A percentile compares a stretch with the other conserved stretches of the same genome.
Evolutionary conservation across 1,140 invertebrate species (phyloP).

Genomic region (Lycorma delicatula): DNA sequence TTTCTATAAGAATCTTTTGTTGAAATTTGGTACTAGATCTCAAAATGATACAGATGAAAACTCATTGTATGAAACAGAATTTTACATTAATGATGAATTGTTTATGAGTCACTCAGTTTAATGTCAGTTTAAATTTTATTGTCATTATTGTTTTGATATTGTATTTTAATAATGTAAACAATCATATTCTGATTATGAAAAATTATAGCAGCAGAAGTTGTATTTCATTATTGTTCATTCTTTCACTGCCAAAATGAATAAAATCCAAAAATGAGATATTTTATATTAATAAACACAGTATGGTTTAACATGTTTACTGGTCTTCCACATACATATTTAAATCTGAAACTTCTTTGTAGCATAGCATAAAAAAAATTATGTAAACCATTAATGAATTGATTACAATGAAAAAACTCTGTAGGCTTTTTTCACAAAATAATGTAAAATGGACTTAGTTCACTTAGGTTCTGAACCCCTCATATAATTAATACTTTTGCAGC

Average conservation of each 20-base stretch:
- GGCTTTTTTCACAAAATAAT: neutral
- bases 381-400: neutral
- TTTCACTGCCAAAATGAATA: constrained; percentile 1
- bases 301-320: neutral
- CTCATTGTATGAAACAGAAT: neutral
- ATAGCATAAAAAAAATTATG: neutral
- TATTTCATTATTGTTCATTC: neutral
- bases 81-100: neutral
- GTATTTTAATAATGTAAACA: too few relatives aligned
- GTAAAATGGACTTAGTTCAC: constrained; percentile 2
- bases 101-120: neutral
- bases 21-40: neutral
- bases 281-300: neutral
- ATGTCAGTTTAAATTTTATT: neutral
- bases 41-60: neutral
- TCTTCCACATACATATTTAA: too few relatives aligned
- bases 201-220: neutral
- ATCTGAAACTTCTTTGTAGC: too few relatives aligned
- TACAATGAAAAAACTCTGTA: neutral
- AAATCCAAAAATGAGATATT: neutral
- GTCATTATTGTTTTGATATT: neutral
- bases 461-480: neutral
- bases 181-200: neutral
- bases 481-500: too few relatives aligned
- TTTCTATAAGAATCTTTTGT: neutral